Evolutionary conservation across 2,888 invertebrate genomes (phyloP).

Genomic region (Eupithecia exiguata): DNA sequence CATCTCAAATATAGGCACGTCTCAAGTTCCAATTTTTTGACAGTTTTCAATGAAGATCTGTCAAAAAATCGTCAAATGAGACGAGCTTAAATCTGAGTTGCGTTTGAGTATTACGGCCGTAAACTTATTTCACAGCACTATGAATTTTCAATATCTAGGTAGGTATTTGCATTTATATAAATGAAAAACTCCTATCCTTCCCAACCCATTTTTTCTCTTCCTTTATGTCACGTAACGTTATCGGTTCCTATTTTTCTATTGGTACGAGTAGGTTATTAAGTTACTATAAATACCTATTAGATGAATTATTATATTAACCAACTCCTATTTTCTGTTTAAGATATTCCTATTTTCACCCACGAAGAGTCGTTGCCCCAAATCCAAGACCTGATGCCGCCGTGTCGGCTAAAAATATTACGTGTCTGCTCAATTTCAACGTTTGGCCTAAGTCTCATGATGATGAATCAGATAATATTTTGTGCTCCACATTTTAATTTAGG

Average conservation of each 20-base stretch:
- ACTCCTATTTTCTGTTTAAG: slow-evolving; percentile 42
- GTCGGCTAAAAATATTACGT: slow-evolving; percentile 63
- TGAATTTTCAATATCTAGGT: too few relatives aligned
- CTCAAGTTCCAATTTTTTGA: too few relatives aligned
- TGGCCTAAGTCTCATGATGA: slow-evolving; percentile 38
- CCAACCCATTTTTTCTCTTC: too few relatives aligned
- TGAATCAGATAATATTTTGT: background rate
- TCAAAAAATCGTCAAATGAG: too few relatives aligned
- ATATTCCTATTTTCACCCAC: slow-evolving; percentile 53
- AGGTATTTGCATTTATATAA: too few relatives aligned
- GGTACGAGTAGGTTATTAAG: background rate
- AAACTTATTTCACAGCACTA: too few relatives aligned
- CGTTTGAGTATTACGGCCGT: too few relatives aligned
- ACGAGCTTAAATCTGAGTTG: too few relatives aligned
- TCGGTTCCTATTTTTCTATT: background rate
- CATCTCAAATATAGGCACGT: too few relatives aligned
- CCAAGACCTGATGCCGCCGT: slow-evolving; percentile 50
- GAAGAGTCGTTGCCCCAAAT: slow-evolving; percentile 66
- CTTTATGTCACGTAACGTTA: too few relatives aligned
- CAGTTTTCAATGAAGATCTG: too few relatives aligned
- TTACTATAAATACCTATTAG: background rate
- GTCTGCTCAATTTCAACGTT: slow-evolving; percentile 54
- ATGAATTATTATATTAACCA: slow-evolving; percentile 16
- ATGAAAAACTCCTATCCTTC: too few relatives aligned
- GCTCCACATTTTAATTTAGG: slow-evolving; percentile 4